Conservation (phyloP, 2,113 vertebrate species). For the Symphodus melops region DNA sequence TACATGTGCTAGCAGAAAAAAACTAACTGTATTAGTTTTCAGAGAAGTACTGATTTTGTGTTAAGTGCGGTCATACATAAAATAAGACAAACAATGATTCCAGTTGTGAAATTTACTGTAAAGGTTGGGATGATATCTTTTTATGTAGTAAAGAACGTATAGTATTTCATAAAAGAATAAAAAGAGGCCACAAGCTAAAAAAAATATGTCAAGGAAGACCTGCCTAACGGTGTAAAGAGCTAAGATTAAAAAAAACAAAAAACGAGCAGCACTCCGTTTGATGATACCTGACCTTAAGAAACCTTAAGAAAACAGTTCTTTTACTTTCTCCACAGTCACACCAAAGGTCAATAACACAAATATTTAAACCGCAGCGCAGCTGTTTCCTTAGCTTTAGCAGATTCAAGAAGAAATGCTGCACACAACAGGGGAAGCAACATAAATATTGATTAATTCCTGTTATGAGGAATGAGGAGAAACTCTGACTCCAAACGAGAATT, state of each 20-base stretch:
- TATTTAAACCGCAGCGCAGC: slow-evolving; percentile 29
- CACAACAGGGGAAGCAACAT: not conserved
- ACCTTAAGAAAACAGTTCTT: not conserved
- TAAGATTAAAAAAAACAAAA: not conserved
- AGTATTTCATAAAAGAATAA: too few relatives aligned
- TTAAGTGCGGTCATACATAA: too few relatives aligned
- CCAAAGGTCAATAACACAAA: slow-evolving; percentile 21
- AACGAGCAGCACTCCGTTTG: not conserved
- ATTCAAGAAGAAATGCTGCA: not conserved
- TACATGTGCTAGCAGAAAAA: not conserved
- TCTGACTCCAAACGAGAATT: slow-evolving; percentile 30
- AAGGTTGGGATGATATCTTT: too few relatives aligned
- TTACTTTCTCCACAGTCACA: not conserved
- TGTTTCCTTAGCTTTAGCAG: slow-evolving; percentile 11
- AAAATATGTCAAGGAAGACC: not conserved
- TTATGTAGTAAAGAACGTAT: too few relatives aligned
- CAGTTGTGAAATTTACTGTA: too few relatives aligned
- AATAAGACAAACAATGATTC: too few relatives aligned
- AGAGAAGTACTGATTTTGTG: too few relatives aligned
- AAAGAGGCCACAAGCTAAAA: too few relatives aligned
- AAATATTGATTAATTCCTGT: slow-evolving; percentile 41
- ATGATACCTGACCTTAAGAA: not conserved
- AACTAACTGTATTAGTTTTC: too few relatives aligned
- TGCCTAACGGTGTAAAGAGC: not conserved
- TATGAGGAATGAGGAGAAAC: slow-evolving; percentile 25